These are phyloP conservation scores for Lochmaea crataegi DNA, from an alignment of 2,888 invertebrate genomes.

Conservation along the genomic window DNA sequence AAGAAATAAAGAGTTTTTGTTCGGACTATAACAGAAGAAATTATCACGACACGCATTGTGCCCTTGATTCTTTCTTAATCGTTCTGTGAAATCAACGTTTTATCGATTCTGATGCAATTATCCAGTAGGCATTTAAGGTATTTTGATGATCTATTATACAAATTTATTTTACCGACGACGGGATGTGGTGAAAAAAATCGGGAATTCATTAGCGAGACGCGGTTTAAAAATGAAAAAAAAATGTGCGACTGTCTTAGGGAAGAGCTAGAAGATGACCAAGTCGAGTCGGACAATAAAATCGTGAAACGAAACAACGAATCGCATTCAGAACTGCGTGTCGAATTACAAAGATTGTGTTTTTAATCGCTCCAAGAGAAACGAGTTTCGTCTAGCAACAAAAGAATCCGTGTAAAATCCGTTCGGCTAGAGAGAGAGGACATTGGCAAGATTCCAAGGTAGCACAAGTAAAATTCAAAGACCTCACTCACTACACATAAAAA, in stretches of 20 bases:
- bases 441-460: constrained; percentile 45
- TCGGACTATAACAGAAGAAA: constrained; percentile 22
- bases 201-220: not conserved
- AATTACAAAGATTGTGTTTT: constrained; percentile 46
- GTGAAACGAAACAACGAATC: constrained; percentile 38
- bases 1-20: constrained; percentile 15
- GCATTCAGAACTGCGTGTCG: constrained; percentile 42
- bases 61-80: constrained; percentile 26
- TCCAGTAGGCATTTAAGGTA: constrained; percentile 16
- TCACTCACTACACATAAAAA: constrained; percentile 39
- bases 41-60: constrained; percentile 19
- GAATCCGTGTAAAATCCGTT: constrained; percentile 42
- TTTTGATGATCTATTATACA: constrained; percentile 17
- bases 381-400: constrained; percentile 49
- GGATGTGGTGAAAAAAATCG: not conserved
- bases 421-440: constrained; percentile 37
- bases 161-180: not conserved
- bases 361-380: constrained; percentile 44
- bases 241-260: not conserved
- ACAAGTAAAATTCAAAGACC: constrained; percentile 41
- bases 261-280: constrained; percentile 10
- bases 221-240: not conserved
- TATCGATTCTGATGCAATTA: constrained; percentile 24
- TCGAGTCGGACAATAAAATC: constrained; percentile 7
- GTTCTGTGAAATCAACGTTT: constrained; percentile 26